Evolutionary conservation across 2,113 vertebrate species (phyloP).

Genomic region (Laticauda colubrina): DNA sequence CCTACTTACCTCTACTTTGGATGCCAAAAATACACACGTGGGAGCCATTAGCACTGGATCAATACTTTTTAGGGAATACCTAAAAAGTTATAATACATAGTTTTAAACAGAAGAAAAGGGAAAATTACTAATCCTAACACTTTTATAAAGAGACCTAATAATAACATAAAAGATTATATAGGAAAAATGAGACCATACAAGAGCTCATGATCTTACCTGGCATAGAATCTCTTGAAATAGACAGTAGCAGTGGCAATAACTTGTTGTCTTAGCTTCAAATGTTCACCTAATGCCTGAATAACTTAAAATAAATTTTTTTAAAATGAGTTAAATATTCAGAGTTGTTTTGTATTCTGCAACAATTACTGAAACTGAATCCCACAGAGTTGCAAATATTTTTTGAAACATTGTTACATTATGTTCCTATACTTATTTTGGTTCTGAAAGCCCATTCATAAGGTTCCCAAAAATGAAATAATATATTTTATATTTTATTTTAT

Average conservation of each 20-base stretch:
- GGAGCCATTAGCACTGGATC: constrained; percentile 99
- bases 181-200: constrained; percentile 54
- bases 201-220: constrained; percentile 80
- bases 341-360: constrained; percentile 54
- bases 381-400: background rate
- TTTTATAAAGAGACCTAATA: constrained; percentile 57
- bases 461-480: background rate
- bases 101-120: constrained; percentile 56
- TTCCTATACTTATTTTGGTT: background rate
- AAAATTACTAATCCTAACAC: constrained; percentile 58
- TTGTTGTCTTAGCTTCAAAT: constrained; percentile 98
- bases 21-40: constrained; percentile 98
- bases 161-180: constrained; percentile 59
- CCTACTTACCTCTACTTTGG: constrained; percentile 96
- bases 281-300: constrained; percentile 98
- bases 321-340: constrained; percentile 49
- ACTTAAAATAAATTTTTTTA: constrained; percentile 73
- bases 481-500: background rate
- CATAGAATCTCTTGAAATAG: constrained; percentile 99
- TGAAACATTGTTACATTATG: background rate
- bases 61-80: constrained; percentile 99
- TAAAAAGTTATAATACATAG: constrained; percentile 68
- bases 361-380: constrained; percentile 22
- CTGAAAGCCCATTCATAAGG: background rate
- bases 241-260: constrained; percentile 99